phyloP scores from a whole-genome alignment of 30 jellyfish, hydroid and myxozoan genomes.

The Aurelia sp. region DNA sequence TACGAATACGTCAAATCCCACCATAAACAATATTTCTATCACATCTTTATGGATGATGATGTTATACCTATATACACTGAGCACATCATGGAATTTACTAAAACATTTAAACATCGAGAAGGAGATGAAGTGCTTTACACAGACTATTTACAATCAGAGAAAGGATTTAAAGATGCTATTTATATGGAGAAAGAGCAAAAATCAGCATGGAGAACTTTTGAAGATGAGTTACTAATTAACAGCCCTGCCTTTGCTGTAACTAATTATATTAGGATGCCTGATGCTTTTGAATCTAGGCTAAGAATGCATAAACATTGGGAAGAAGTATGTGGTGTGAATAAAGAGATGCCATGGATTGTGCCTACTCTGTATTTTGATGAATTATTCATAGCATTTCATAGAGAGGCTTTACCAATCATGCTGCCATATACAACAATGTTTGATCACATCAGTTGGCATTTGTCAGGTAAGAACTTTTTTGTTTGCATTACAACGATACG shows the following conservation, averaged over 20 bases:
- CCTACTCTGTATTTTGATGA: constrained; percentile 69
- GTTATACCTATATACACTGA: constrained; percentile 51
- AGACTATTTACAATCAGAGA: constrained; percentile 16
- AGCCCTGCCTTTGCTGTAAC: constrained; percentile 79
- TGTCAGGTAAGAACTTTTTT: constrained; percentile 14
- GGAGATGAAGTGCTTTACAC: constrained; percentile 27
- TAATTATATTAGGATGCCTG: constrained; percentile 26
- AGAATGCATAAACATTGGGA: constrained; percentile 50
- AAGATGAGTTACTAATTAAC: constrained; percentile 40
- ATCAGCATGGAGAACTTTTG: constrained; percentile 72
- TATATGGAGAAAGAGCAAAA: constrained; percentile 17
- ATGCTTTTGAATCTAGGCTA: constrained; percentile 38
- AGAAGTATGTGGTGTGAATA: constrained; percentile 37
- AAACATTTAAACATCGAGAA: constrained; percentile 8
- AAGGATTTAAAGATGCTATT: constrained; percentile 58
- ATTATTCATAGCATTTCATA: constrained; percentile 71
- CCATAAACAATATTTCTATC: constrained; percentile 44
- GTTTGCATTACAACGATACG: no score
- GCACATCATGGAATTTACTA: constrained; percentile 21
- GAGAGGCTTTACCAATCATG: constrained; percentile 68
- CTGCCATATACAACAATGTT: constrained; percentile 63
- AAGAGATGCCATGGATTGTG: constrained; percentile 60
- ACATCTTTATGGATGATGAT: constrained; percentile 78
- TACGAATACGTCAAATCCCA: constrained; percentile 13
- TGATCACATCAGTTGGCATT: constrained; percentile 56